Evolutionary conservation across 2,888 invertebrate species (phyloP).

Genomic region (Tetanocera ferruginea): DNA sequence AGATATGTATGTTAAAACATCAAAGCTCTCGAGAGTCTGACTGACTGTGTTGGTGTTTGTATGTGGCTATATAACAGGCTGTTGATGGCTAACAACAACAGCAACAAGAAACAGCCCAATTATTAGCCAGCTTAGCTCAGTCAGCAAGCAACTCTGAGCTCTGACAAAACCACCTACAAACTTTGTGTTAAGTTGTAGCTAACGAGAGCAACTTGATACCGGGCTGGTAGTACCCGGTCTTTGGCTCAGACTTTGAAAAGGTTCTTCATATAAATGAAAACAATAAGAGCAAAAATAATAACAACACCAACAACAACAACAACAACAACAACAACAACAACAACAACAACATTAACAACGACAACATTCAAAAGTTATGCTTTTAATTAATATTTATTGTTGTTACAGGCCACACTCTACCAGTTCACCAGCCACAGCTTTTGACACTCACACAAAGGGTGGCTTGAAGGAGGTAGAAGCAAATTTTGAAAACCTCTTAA

Average conservation of each 20-base stretch:
- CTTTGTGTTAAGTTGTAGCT: background rate
- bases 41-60: background rate
- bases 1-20: background rate
- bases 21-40: background rate
- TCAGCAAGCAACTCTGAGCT: background rate
- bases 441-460: too few relatives aligned
- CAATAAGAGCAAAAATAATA: too few relatives aligned
- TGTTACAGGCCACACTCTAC: background rate
- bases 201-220: background rate
- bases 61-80: too few relatives aligned
- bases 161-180: background rate
- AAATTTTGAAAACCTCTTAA: too few relatives aligned
- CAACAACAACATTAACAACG: background rate
- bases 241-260: background rate
- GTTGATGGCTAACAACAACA: background rate
- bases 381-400: background rate
- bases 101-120: background rate
- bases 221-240: background rate
- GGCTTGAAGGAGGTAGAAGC: too few relatives aligned
- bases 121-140: constrained; percentile 3
- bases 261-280: too few relatives aligned
- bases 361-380: background rate
- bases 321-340: background rate
- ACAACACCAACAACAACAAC: too few relatives aligned
- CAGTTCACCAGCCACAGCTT: too few relatives aligned